Percentiles rank a stretch among this genome's conserved stretches.
Conservation (phyloP, 1,140 invertebrate genomes). For the Monomorium pharaonis region DNA sequence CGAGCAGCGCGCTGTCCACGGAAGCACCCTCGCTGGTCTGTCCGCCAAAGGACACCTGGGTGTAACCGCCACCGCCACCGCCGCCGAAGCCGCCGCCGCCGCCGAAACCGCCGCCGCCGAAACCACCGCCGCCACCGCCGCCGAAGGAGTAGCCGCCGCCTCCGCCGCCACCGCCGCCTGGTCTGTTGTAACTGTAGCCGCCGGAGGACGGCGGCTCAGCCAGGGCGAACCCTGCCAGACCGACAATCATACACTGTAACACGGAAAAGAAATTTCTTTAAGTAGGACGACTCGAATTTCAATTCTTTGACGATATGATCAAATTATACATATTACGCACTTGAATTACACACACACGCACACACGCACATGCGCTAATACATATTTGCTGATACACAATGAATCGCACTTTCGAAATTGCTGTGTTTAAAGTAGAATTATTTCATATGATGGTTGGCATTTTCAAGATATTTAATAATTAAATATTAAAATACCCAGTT, state of each 20-base stretch:
- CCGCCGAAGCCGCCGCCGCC: slow-evolving; percentile 76
- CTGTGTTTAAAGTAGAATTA: background rate
- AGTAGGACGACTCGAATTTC: background rate
- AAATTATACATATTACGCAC: background rate
- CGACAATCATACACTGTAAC: slow-evolving; percentile 88
- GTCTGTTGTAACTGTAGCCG: slow-evolving; percentile 88
- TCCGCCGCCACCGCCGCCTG: slow-evolving; percentile 84
- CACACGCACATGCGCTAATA: background rate
- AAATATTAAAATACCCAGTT: background rate
- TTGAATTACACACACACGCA: background rate
- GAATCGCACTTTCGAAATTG: background rate
- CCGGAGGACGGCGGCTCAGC: slow-evolving; percentile 87
- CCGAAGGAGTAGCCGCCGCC: slow-evolving; percentile 85
- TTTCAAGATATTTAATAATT: background rate
- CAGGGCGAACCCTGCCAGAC: slow-evolving; percentile 86
- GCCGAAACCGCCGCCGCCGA: slow-evolving; percentile 79
- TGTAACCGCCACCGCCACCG: slow-evolving; percentile 89
- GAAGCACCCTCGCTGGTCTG: slow-evolving; percentile 91
- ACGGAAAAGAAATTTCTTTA: slow-evolving; percentile 60
- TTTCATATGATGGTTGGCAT: background rate
- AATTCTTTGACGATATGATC: background rate
- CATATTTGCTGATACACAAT: background rate
- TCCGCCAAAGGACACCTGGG: slow-evolving; percentile 89
- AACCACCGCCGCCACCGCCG: slow-evolving; percentile 84
- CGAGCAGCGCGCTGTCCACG: slow-evolving; percentile 91